Evolutionary conservation across 2,888 invertebrate species (phyloP).

Genomic region (Drosophila melanosoma): DNA sequence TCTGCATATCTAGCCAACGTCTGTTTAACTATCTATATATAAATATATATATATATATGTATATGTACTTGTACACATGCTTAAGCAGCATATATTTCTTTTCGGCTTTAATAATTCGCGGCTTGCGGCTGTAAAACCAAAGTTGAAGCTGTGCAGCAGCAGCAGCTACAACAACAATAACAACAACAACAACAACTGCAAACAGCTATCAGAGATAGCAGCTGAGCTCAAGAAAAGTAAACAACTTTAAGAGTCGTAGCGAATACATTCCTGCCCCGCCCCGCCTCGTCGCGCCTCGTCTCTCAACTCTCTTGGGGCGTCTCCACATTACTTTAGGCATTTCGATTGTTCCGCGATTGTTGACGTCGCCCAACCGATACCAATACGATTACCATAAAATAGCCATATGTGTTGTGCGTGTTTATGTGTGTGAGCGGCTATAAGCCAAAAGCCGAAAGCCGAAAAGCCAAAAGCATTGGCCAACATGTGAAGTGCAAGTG

Average conservation of each 20-base stretch:
- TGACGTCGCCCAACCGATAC: constrained; percentile 34
- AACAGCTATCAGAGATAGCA: constrained; percentile 46
- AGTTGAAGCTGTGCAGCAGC: constrained; percentile 59
- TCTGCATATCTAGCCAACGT: constrained; percentile 48
- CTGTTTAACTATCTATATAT: constrained; percentile 3
- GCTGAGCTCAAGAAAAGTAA: constrained; percentile 71
- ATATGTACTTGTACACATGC: constrained; percentile 8
- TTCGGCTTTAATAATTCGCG: constrained; percentile 52
- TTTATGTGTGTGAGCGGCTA: constrained; percentile 29
- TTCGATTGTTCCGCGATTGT: constrained; percentile 54
- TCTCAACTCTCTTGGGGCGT: constrained; percentile 5
- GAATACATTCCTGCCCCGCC: constrained; percentile 6
- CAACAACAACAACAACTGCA: background rate
- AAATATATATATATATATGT: constrained; percentile 12
- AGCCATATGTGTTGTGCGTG: constrained; percentile 21
- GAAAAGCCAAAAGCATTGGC: constrained; percentile 35
- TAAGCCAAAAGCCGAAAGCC: constrained; percentile 38
- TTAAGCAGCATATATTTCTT: background rate
- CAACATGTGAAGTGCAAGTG: constrained; percentile 72
- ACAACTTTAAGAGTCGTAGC: constrained; percentile 46
- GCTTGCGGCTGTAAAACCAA: constrained; percentile 51
- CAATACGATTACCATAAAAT: constrained; percentile 18
- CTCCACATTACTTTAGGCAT: constrained; percentile 13
- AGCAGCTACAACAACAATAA: constrained; percentile 28
- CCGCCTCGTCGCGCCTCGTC: background rate